phyloP scores from a whole-genome alignment of 2,113 vertebrate species.

The Leiothrix lutea region DNA sequence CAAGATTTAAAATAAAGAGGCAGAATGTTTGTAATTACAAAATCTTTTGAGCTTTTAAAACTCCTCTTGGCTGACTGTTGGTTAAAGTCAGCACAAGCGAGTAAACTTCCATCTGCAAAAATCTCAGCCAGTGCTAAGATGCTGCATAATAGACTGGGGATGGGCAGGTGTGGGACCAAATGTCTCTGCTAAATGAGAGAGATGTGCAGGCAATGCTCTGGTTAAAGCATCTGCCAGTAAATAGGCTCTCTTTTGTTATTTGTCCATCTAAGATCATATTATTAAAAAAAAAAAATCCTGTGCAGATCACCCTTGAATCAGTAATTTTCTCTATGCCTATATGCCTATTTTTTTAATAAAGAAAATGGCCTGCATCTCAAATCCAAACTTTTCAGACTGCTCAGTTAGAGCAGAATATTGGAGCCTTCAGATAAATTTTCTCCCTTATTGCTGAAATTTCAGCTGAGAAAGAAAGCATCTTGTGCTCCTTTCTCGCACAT shows the following conservation, averaged over 20 bases:
- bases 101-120: background rate
- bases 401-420: background rate
- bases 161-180: background rate
- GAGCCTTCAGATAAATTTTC: background rate
- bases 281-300: background rate
- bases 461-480: background rate
- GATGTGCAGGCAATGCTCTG: background rate
- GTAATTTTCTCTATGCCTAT: background rate
- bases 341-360: background rate
- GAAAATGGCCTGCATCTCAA: background rate
- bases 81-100: background rate
- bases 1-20: background rate
- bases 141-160: background rate
- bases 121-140: background rate
- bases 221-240: background rate
- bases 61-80: background rate
- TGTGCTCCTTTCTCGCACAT: background rate
- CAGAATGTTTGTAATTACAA: background rate
- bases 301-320: background rate
- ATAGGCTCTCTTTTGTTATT: background rate
- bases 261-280: background rate
- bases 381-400: background rate
- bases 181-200: background rate
- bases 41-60: background rate
- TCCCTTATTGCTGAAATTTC: conserved; percentile 27